A percentile compares a stretch with the other conserved stretches of the same genome.
phyloP scores from a whole-genome alignment of 2,888 invertebrate genomes.

The Morpho helenor region DNA sequence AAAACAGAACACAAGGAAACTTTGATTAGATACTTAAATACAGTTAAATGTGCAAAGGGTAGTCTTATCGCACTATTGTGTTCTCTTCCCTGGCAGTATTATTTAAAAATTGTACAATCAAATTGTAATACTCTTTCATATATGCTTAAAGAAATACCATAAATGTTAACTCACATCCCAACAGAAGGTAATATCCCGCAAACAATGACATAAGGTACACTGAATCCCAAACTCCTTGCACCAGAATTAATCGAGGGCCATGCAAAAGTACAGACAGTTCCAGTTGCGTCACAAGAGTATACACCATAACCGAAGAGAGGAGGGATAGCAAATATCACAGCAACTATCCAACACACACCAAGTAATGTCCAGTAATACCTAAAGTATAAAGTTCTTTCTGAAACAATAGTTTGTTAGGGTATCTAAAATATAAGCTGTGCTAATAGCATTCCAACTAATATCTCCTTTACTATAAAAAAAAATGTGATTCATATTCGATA shows the following conservation, averaged over 20 bases:
- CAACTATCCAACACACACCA: slow-evolving; percentile 61
- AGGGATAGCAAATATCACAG: slow-evolving; percentile 63
- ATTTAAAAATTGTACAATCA: too few relatives aligned
- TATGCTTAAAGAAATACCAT: neutral
- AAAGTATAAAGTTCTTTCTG: slow-evolving; percentile 63
- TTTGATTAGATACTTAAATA: too few relatives aligned
- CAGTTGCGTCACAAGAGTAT: slow-evolving; percentile 73
- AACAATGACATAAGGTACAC: slow-evolving; percentile 59
- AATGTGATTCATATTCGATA: too few relatives aligned
- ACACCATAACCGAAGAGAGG: slow-evolving; percentile 72
- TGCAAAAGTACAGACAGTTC: slow-evolving; percentile 65
- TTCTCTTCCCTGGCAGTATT: too few relatives aligned
- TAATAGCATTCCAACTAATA: slow-evolving; percentile 29
- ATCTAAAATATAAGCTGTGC: too few relatives aligned
- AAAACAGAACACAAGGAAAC: too few relatives aligned
- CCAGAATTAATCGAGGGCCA: slow-evolving; percentile 64
- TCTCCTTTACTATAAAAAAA: neutral
- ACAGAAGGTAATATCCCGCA: slow-evolving; percentile 64
- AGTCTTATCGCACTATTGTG: too few relatives aligned
- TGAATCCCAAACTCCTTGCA: slow-evolving; percentile 63
- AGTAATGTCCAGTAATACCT: slow-evolving; percentile 65
- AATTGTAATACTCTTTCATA: neutral
- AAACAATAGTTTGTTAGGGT: neutral
- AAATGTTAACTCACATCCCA: slow-evolving; percentile 56
- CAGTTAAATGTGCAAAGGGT: too few relatives aligned